Conservation (phyloP, 2,888 invertebrate genomes). For the Ganaspis brasiliensis region DNA sequence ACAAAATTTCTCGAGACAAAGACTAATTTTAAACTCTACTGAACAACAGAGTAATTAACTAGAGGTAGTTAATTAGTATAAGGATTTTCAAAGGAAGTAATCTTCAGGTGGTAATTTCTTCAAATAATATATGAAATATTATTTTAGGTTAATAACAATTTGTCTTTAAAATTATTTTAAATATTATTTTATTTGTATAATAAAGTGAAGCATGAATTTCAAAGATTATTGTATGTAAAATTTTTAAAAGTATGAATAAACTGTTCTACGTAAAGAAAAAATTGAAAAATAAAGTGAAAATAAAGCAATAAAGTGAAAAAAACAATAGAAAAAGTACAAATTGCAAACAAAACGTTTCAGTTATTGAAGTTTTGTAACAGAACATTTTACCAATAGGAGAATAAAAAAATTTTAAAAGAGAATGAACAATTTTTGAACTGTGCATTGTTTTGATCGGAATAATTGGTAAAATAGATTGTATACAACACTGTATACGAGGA, state of each 20-base stretch:
- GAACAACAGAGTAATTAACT: background rate
- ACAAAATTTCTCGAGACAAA: background rate
- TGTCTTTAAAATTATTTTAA: too few species aligned
- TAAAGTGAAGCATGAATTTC: too few species aligned
- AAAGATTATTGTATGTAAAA: too few species aligned
- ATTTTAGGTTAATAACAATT: too few species aligned
- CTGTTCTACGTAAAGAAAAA: too few species aligned
- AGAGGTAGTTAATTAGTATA: too few species aligned
- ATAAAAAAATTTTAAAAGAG: background rate
- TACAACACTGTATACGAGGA: background rate
- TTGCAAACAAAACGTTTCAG: too few species aligned
- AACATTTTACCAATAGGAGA: background rate
- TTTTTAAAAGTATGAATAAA: too few species aligned
- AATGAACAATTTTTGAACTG: background rate
- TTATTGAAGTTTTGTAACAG: background rate
- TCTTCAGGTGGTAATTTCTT: background rate
- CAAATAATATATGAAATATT: background rate
- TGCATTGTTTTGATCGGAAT: background rate
- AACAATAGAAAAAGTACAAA: too few species aligned
- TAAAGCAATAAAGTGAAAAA: too few species aligned
- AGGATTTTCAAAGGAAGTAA: slow-evolving; percentile 1
- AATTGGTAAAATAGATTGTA: background rate
- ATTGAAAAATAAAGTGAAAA: too few species aligned
- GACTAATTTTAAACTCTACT: slow-evolving; percentile 12
- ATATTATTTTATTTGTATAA: too few species aligned